Evolutionary conservation across 2,888 invertebrate species (phyloP), one percentile per base, ranked within the genome.

Genomic region (Cryptus viduatorius): DNA sequence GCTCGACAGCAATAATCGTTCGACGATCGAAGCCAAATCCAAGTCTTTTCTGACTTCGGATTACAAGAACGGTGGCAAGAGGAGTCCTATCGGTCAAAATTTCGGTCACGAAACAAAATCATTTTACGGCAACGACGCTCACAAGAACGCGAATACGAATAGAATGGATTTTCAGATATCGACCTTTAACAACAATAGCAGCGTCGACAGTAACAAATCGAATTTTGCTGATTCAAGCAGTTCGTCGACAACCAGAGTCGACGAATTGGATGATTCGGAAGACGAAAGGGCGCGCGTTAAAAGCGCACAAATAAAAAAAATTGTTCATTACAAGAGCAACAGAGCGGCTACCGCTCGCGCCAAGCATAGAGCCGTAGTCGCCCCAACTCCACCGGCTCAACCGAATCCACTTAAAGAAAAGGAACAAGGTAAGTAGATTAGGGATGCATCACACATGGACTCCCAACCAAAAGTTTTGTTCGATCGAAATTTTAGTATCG

Each of bases 261-360:
- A 81, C 24, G 84, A 87, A 14, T 85, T 87, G 16, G 90, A 90
- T 53, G 86, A 81, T 73, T 88, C 87, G 48, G 90, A 90, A 24
- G 90, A 88, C 44, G 92, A 92, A 14, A 91, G 88, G 59, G 72
- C 46, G 8, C 90, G 92, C 46, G 88, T 91, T 8, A 92, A 88
- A 67, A 93, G 92, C 79, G 93, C 92, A 7, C 91, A 92, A 71
- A 79, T 89, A 0, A 92, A 90, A 94, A 95, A 93, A 94, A 94
- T 90, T 92, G 94, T 85, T 93, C 95, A 88, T 94, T 95, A 89
- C 94, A 94, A 87, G 94, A 93, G 90, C 86, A 94, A 94, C 88
- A 94, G 96, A 90, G 96, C 96, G 3, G 95, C 96, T 1, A 96
- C 96, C 0, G 96, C 96, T 14, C 95, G 96, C 92, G 94, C 94